Evolutionary conservation across 1,140 invertebrate species (phyloP), one percentile per base, ranked within the genome.

Genomic region (Drosophila nasuta): DNA sequence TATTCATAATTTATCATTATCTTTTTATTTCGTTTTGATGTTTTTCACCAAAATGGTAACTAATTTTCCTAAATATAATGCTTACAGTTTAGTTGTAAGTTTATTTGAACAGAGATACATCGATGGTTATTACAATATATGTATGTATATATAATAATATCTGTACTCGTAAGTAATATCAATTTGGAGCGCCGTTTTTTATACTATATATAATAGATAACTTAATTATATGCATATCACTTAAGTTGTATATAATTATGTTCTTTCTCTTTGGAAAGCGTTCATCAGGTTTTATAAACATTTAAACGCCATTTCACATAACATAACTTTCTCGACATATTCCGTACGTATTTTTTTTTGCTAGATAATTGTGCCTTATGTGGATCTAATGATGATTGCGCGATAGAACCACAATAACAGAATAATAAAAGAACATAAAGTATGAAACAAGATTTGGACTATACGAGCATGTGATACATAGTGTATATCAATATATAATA

Each of bases 51-150:
- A 85, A 83, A 85, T 59, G 70, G 80, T 81, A 67, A 58, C 56
- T 49, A 60, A 60, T 58, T 30, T 45, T 41, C 63, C 66, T 81
- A 77, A 67, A 68, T 45, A 63, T 56, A 63, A 54, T 59, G 62
- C 60, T 74, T 81, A 81, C 43, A 49, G 60, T 63, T 81, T 63
- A 81, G 46, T 73, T 81, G 54, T 64, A 71, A 75, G 59, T 65
- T 74, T 74, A 77, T 81, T 75, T 76, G 81, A 81, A 83, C 81
- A 83, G 74, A 85, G 60, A 77, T 66, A 83, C 77, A 86, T 83
- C 77, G 81, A 82, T 77, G 68, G 78, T 77, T 63, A 83, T 57
- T 74, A 69, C 65, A 60, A 65, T 68, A 52, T 65, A 75, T 68
- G 49, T 33, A 46, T 56, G 35, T 70, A 69, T 69, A 60, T 60